A percentile compares a stretch with the other conserved stretches of the same genome.
These are phyloP conservation scores for Zelostemma sp. DNA, from an alignment of 1,140 invertebrate genomes.

Conservation along the genomic window DNA sequence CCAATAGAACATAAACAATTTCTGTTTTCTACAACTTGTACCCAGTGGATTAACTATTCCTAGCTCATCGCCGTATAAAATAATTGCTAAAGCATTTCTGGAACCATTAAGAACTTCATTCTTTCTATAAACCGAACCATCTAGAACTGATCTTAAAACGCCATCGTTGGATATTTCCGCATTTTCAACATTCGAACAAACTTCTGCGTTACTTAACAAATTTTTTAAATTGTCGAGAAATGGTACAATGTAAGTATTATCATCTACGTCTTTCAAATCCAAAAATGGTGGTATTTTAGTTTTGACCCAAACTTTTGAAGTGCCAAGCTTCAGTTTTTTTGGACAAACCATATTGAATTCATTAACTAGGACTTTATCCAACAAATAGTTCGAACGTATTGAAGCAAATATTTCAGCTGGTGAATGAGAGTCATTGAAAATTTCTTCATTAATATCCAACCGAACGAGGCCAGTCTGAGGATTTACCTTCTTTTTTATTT, in stretches of 20 bases:
- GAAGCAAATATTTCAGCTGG: too few relatives aligned
- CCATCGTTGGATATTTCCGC: constrained; percentile 9
- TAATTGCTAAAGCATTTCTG: constrained; percentile 29
- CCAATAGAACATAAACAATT: constrained; percentile 31
- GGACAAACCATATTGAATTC: constrained; percentile 19
- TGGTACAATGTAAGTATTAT: constrained; percentile 21
- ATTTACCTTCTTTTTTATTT: too few relatives aligned
- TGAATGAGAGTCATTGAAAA: too few relatives aligned
- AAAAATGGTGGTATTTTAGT: constrained; percentile 10
- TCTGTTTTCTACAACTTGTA: constrained; percentile 15
- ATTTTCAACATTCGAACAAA: constrained; percentile 28
- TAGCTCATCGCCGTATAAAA: constrained; percentile 42
- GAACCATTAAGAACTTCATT: constrained; percentile 22
- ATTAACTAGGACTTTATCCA: constrained; percentile 19
- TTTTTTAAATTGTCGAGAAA: constrained; percentile 24
- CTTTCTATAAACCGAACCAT: constrained; percentile 32
- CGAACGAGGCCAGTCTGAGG: too few relatives aligned
- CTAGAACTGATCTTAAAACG: constrained; percentile 12
- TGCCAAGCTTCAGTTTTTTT: constrained; percentile 3
- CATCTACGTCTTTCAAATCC: constrained; percentile 2
- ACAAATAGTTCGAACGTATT: constrained; percentile 13
- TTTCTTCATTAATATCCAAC: too few relatives aligned
- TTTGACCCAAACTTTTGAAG: constrained; percentile 6
- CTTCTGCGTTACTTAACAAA: constrained; percentile 18
- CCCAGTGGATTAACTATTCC: constrained; percentile 12